Evolutionary conservation across 2,888 invertebrate genomes (phyloP).

Genomic region (Notodonta dromedarius): DNA sequence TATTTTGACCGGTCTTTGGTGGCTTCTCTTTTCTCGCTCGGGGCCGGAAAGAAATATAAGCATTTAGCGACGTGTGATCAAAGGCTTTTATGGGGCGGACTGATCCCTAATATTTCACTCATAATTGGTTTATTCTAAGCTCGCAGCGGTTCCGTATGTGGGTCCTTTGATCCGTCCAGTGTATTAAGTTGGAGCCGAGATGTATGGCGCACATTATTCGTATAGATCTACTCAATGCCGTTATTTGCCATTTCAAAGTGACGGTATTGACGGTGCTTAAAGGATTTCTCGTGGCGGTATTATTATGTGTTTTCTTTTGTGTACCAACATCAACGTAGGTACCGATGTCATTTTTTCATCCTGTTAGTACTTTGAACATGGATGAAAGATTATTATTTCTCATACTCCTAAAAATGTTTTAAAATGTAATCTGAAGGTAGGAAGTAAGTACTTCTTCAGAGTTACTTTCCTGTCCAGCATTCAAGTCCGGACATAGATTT

Average conservation of each 20-base stretch:
- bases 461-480: no score
- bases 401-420: no score
- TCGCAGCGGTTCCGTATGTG: slow-evolving; percentile 77
- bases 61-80: slow-evolving; percentile 73
- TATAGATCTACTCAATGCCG: slow-evolving; percentile 67
- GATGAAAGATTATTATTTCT: no score
- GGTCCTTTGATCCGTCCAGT: slow-evolving; percentile 79
- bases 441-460: no score
- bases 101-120: slow-evolving; percentile 85
- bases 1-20: slow-evolving; percentile 63
- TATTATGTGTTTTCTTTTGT: neutral
- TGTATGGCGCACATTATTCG: slow-evolving; percentile 77
- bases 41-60: slow-evolving; percentile 72
- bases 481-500: no score
- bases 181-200: slow-evolving; percentile 80
- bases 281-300: slow-evolving; percentile 41
- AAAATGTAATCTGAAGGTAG: no score
- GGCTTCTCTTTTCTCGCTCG: slow-evolving; percentile 69
- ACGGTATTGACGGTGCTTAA: slow-evolving; percentile 45
- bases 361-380: no score
- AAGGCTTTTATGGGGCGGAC: slow-evolving; percentile 70
- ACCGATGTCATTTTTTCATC: neutral
- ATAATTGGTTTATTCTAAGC: slow-evolving; percentile 85
- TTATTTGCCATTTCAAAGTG: slow-evolving; percentile 60
- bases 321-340: neutral